Conservation (phyloP, 2,888 invertebrate genomes). For the Agriopis aurantiaria region DNA sequence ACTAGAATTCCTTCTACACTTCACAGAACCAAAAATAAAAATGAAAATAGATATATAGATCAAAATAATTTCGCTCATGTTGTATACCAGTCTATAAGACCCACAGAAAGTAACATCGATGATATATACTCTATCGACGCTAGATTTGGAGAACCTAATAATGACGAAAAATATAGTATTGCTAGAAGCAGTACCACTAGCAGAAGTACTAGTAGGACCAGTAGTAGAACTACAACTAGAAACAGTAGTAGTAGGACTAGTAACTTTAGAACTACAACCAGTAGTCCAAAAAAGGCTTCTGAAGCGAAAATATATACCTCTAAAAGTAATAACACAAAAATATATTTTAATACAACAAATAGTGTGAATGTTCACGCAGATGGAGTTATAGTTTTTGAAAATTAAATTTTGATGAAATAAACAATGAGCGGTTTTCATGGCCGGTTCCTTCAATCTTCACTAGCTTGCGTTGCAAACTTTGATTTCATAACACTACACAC, state of each 20-base stretch:
- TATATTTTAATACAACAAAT: slow-evolving; percentile 53
- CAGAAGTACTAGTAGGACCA: neutral
- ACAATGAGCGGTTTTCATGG: too few species aligned
- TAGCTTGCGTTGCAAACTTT: too few species aligned
- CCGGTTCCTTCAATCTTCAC: too few species aligned
- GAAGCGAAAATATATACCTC: neutral
- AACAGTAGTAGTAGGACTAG: neutral
- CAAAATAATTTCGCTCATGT: neutral
- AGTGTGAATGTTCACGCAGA: slow-evolving; percentile 49
- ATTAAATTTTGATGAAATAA: slow-evolving; percentile 21
- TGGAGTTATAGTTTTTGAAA: slow-evolving; percentile 45
- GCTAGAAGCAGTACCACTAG: neutral
- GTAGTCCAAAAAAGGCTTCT: neutral
- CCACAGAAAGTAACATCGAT: neutral
- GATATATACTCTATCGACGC: neutral
- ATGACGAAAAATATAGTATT: neutral
- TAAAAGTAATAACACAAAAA: slow-evolving; percentile 26
- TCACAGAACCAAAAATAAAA: neutral
- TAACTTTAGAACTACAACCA: neutral
- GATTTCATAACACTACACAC: too few species aligned
- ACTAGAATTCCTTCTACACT: slow-evolving; percentile 3
- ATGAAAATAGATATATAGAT: neutral
- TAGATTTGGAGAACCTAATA: slow-evolving; percentile 4
- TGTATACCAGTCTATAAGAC: neutral
- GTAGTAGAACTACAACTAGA: neutral